Base-by-base conservation (phyloP, 2,797 vertebrate genomes). In the Macrochelys suwanniensis region DNA sequence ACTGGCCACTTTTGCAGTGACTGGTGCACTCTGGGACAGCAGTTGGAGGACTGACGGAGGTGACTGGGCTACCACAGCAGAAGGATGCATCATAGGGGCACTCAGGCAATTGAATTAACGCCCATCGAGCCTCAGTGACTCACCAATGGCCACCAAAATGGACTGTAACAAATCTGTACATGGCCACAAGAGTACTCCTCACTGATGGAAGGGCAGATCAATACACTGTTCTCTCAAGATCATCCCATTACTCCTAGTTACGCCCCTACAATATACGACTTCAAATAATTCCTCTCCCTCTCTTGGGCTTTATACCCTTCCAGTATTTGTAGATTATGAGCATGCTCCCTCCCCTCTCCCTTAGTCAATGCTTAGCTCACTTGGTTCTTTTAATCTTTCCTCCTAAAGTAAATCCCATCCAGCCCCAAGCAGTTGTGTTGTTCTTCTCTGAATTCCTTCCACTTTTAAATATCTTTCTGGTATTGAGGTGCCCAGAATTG, bases 201-300 rank as follows among this genome's bases (percentile, higher is more conserved):
- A 15, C 31, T 61, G 28, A 71, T 11, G 0, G 0, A 82, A 0
- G 0, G 53, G 49, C 49, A 92, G 87, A 88, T 56, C 57, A 13
- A 33, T 54, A 91, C 31, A 47, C 53, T 80, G 77, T 0, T 0
- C 0, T 10, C 28, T 71, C 23, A 28, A 78, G 10, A 42, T 93
- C 61, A n/a, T 86, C 71, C 71, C 61, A 1, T 0, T 16, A 82
- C 42, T 33, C 86, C 50, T 92, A 89, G 56, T 50, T 77, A 56
- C 9, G 8, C 53, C 25, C 25, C 25, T 91, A 80, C 15, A 80
- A 85, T 49, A 33, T 56, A 49, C 10, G 88, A 87, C 49, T 59
- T 83, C 21, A 87, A 92, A 92, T 85, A 61, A 92, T 53, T 92
- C 31, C 11, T 91, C 95, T 89, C 87, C 42, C 85, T 94, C 74